phyloP scores from a whole-genome alignment of 1,140 invertebrate species.

The Venustaconcha ellipsiformis region DNA sequence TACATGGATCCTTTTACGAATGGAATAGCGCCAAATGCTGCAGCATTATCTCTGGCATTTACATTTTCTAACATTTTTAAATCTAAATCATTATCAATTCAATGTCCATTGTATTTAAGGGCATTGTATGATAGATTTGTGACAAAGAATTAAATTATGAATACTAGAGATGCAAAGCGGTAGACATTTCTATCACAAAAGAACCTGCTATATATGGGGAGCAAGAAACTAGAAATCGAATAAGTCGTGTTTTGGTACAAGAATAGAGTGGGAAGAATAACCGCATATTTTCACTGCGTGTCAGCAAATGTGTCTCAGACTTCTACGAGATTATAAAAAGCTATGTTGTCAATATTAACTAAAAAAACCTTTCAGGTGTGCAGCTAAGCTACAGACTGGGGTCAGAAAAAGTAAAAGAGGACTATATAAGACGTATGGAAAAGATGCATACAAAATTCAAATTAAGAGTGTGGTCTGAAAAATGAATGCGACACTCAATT shows the following conservation, averaged over 20 bases:
- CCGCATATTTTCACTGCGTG: constrained; percentile 35
- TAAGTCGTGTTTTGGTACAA: constrained; percentile 9
- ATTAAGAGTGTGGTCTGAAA: too few relatives aligned
- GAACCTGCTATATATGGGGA: constrained; percentile 22
- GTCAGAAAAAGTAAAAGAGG: constrained; percentile 28
- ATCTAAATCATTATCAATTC: too few relatives aligned
- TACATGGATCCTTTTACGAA: constrained; percentile 24
- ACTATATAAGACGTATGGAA: constrained; percentile 7
- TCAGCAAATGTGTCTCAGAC: constrained; percentile 9
- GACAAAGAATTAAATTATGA: too few relatives aligned
- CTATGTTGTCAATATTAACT: constrained; percentile 26
- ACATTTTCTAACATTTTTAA: too few relatives aligned
- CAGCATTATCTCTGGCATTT: too few relatives aligned
- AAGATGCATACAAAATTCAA: too few relatives aligned
- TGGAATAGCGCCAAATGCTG: too few relatives aligned
- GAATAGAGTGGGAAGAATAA: constrained; percentile 36
- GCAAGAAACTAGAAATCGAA: constrained; percentile 30
- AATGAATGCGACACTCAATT: too few relatives aligned
- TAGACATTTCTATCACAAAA: constrained; percentile 4
- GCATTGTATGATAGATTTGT: too few relatives aligned
- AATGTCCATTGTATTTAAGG: too few relatives aligned
- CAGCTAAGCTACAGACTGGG: constrained; percentile 33
- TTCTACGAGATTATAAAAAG: constrained; percentile 19
- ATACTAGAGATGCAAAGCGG: too few relatives aligned
- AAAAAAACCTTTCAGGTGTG: constrained; percentile 1